Percentiles rank a stretch among this genome's conserved stretches.
Conservation (phyloP, 2,888 invertebrate species). For the Eupithecia vulgata region DNA sequence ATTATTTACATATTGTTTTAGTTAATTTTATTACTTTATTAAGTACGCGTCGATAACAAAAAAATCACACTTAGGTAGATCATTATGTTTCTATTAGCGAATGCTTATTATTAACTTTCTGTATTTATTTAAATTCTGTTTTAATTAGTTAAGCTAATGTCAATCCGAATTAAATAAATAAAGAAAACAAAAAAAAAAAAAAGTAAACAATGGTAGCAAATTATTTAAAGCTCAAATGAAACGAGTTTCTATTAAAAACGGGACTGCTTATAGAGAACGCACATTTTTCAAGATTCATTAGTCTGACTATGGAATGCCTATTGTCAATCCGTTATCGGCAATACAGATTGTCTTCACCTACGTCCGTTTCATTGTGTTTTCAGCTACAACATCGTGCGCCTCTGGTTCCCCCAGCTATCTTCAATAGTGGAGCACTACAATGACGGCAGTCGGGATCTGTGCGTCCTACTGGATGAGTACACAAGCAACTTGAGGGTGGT, state of each 20-base stretch:
- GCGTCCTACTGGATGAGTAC: slow-evolving; percentile 55
- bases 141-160: no score
- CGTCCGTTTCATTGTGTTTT: background rate
- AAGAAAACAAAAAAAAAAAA: no score
- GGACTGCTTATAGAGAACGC: background rate
- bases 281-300: background rate
- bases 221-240: background rate
- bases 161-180: no score
- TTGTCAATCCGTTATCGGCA: background rate
- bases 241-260: no score
- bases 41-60: no score
- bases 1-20: no score
- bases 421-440: slow-evolving; percentile 61
- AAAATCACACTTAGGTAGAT: no score
- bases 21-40: no score
- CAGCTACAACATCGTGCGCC: slow-evolving; percentile 58
- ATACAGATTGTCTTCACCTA: background rate
- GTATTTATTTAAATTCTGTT: no score
- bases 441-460: slow-evolving; percentile 53
- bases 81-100: no score
- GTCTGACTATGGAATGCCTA: background rate
- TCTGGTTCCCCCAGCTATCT: slow-evolving; percentile 68
- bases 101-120: no score
- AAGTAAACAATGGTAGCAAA: background rate
- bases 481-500: slow-evolving; percentile 49